Percentiles rank a stretch among this genome's conserved stretches.
These are phyloP conservation scores for Thripadectes ignobilis DNA, from an alignment of 2,797 vertebrate species.

Conservation along the genomic window DNA sequence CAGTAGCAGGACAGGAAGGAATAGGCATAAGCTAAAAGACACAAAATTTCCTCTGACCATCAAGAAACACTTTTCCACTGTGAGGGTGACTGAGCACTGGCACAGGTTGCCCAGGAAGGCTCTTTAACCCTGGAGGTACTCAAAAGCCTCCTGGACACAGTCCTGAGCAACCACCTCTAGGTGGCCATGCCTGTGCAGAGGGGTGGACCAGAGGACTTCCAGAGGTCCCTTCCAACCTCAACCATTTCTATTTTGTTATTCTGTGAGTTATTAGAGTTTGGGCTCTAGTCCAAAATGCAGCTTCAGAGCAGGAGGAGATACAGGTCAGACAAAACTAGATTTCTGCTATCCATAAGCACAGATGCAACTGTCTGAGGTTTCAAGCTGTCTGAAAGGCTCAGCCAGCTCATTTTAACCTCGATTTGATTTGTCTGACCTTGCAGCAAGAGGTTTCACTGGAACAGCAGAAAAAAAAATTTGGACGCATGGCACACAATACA, in stretches of 20 bases:
- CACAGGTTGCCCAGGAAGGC: neutral
- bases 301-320: neutral
- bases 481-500: neutral
- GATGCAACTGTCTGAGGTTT: neutral
- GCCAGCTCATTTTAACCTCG: neutral
- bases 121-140: neutral
- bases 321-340: neutral
- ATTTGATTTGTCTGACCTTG: slow-evolving; percentile 22
- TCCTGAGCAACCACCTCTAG: neutral
- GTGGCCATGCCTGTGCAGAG: neutral
- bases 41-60: neutral
- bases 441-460: neutral
- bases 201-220: neutral
- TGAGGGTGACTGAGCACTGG: neutral
- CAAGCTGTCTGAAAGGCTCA: neutral
- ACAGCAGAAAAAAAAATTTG: neutral
- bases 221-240: neutral
- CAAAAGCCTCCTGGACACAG: neutral
- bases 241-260: neutral
- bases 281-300: neutral
- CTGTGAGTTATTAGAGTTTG: neutral
- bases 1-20: neutral
- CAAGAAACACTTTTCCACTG: neutral
- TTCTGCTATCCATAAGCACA: neutral
- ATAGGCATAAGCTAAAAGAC: neutral